Evolutionary conservation across 2,797 vertebrate species (phyloP).

Genomic region (Natrix natrix): DNA sequence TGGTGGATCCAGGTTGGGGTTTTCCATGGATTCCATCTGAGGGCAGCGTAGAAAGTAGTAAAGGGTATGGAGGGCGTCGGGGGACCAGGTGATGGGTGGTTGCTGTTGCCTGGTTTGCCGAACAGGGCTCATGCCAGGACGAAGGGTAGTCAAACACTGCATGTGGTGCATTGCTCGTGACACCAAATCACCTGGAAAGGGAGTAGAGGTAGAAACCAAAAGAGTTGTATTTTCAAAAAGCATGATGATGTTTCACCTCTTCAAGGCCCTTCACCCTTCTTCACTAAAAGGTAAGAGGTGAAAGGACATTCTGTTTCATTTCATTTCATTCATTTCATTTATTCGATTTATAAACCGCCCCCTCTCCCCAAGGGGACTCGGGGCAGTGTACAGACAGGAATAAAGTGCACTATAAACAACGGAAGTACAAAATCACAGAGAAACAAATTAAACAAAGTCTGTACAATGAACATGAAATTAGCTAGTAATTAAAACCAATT

Average conservation of each 20-base stretch:
- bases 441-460: too few species aligned
- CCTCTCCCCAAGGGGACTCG: too few species aligned
- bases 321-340: too few species aligned
- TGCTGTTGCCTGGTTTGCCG: constrained; percentile 77
- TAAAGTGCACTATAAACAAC: too few species aligned
- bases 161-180: constrained; percentile 91
- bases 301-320: background rate
- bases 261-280: background rate
- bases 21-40: constrained; percentile 92
- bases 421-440: too few species aligned
- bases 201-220: background rate
- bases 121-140: constrained; percentile 71
- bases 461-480: too few species aligned
- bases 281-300: background rate
- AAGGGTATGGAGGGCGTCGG: constrained; percentile 87
- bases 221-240: background rate
- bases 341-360: too few species aligned
- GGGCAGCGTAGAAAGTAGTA: constrained; percentile 95
- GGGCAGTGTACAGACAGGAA: too few species aligned
- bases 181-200: constrained; percentile 85
- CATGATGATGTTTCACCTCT: background rate
- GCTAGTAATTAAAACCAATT: too few species aligned
- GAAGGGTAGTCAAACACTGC: constrained; percentile 79
- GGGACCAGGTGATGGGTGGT: constrained; percentile 83
- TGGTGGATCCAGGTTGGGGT: constrained; percentile 88